These are phyloP conservation scores for Charanyca ferruginea DNA, from an alignment of 2,888 invertebrate genomes.

Conservation along the genomic window DNA sequence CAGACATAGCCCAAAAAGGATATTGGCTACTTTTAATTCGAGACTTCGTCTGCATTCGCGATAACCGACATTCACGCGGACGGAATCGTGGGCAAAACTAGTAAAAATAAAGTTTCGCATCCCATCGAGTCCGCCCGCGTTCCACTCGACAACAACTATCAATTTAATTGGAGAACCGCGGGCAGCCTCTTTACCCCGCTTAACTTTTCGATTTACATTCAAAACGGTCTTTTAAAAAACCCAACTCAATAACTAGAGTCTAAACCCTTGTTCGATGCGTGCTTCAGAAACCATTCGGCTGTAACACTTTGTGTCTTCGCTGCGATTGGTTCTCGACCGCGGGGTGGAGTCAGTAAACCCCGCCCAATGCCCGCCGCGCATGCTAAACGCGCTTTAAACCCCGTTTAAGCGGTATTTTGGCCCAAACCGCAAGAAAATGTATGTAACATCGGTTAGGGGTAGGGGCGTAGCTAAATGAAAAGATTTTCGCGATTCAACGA, in stretches of 20 bases:
- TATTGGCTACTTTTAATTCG: too few relatives aligned
- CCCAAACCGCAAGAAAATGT: constrained; percentile 90
- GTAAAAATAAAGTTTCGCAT: constrained; percentile 22
- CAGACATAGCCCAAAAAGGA: too few relatives aligned
- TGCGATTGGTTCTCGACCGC: constrained; percentile 74
- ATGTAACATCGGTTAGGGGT: constrained; percentile 87
- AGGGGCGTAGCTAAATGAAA: constrained; percentile 90
- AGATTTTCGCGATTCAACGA: constrained; percentile 87
- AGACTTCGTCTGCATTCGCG: too few relatives aligned
- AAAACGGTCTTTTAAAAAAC: constrained; percentile 90
- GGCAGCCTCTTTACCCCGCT: constrained; percentile 87
- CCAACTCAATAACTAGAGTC: constrained; percentile 87
- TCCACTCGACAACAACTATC: constrained; percentile 81
- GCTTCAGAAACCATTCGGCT: constrained; percentile 83
- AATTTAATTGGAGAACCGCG: constrained; percentile 88
- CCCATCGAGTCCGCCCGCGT: constrained; percentile 38
- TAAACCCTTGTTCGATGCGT: constrained; percentile 84
- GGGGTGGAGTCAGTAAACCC: constrained; percentile 77
- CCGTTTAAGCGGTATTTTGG: constrained; percentile 91
- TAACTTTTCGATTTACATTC: constrained; percentile 91
- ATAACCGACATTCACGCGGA: too few relatives aligned
- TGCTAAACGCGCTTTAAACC: constrained; percentile 89
- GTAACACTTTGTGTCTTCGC: constrained; percentile 76
- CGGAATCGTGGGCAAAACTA: too few relatives aligned
- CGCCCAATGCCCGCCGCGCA: constrained; percentile 84